Evolutionary conservation across 2,797 vertebrate species (phyloP).

Genomic region (Cuculus canorus): DNA sequence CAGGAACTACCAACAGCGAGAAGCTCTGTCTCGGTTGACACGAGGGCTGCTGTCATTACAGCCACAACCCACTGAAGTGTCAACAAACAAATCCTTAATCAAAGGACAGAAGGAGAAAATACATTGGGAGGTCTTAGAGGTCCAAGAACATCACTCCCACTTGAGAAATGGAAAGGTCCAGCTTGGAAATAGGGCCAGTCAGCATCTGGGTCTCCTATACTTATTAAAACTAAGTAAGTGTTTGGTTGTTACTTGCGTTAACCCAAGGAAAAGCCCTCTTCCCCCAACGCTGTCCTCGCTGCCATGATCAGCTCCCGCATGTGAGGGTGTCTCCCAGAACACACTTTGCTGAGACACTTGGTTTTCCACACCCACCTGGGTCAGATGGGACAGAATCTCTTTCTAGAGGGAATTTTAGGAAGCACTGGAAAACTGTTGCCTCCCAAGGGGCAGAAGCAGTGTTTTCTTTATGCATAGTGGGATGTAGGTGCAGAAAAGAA

Average conservation of each 20-base stretch:
- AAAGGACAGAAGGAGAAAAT: not conserved
- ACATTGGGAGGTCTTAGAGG: not conserved
- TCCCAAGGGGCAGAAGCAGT: not conserved
- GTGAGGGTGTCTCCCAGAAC: not conserved
- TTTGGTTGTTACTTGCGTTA: not conserved
- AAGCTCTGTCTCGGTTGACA: not conserved
- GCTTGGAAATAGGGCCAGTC: not conserved
- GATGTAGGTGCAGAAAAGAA: not conserved
- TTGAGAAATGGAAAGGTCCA: not conserved
- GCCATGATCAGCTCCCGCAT: fast-evolving
- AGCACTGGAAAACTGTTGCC: not conserved
- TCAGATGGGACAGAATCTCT: not conserved
- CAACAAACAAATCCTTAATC: not conserved
- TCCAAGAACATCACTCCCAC: not conserved
- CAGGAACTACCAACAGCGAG: not conserved
- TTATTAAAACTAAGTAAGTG: not conserved
- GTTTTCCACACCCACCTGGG: not conserved
- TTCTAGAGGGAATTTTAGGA: not conserved
- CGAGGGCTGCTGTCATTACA: not conserved
- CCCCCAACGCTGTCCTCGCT: not conserved
- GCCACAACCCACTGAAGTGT: not conserved
- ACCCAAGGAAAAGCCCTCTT: not conserved
- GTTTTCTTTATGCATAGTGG: not conserved
- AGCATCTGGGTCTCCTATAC: not conserved
- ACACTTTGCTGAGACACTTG: not conserved